Percentiles rank a stretch among this genome's conserved stretches.
These are phyloP conservation scores for Hippolais icterina DNA, from an alignment of 2,113 vertebrate genomes.

Conservation along the genomic window DNA sequence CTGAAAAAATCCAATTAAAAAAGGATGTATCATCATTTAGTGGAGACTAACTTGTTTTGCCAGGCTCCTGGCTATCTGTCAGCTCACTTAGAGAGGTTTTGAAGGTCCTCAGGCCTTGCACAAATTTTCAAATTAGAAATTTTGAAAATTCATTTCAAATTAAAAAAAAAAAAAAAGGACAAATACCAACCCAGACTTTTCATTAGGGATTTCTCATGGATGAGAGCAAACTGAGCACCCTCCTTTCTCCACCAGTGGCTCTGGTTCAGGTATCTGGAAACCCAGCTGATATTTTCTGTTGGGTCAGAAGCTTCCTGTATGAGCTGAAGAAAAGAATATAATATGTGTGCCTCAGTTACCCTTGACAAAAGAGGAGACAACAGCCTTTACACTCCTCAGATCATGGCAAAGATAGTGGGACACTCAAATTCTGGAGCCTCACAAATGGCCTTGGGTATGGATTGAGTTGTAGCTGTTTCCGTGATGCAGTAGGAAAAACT, in stretches of 20 bases:
- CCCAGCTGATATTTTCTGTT: not conserved
- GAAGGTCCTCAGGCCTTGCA: not conserved
- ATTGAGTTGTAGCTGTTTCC: not conserved
- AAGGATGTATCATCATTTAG: not conserved
- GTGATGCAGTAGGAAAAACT: not conserved
- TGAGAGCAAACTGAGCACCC: not conserved
- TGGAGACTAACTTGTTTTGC: not conserved
- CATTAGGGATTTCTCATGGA: not conserved
- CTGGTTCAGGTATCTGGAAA: not conserved
- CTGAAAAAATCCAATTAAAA: not conserved
- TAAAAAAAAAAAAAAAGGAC: no score
- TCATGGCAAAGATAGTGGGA: not conserved
- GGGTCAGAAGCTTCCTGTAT: not conserved
- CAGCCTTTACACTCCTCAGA: not conserved
- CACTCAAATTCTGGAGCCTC: not conserved
- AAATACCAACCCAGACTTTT: not conserved
- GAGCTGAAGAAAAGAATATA: fast-evolving
- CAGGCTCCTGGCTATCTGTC: not conserved
- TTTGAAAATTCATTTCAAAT: not conserved
- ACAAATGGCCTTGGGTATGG: not conserved
- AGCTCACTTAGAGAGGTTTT: not conserved
- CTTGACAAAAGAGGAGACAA: not conserved
- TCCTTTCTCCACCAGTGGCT: not conserved
- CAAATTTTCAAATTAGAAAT: not conserved
- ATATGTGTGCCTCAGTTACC: not conserved